Evolutionary conservation across 2,888 invertebrate species (phyloP), one percentile per base, ranked within the genome.

Genomic region (Chymomyza amoena): DNA sequence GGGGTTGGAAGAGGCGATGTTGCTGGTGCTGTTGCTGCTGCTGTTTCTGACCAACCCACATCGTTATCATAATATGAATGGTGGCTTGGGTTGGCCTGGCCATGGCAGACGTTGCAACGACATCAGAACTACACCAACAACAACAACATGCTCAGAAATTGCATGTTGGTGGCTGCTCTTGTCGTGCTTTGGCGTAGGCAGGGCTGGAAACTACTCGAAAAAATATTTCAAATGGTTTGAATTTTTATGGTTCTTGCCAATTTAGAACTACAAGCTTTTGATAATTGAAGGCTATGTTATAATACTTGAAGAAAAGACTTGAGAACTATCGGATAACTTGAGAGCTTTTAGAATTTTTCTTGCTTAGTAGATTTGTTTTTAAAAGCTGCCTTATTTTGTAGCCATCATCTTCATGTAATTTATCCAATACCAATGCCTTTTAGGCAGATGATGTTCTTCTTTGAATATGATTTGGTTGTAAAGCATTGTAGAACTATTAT

Each of bases 51-150:
- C 82, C 84, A 84, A 76, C 84, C 84, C 82, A 84, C 81, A 81
- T 84, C 80, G 84, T 84, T 84, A 84, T 84, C 80, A 83, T 81
- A 80, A 84, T 81, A 81, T 84, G 77, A 82, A 78, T 81, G 82
- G 78, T 71, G 52, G 61, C 15, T 59, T 18, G 60, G 13, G 36
- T 7, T 36, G 64, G 64, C 65, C 66, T 69, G 72, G 36, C 65
- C 66, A 56, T 50, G 54, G 39, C 51, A 39, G 18, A 28, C 64
- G 69, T 57, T 25, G n/a, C 51, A 32, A 52, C 63, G 39, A 45
- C 39, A 45, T 2, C 39, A 45, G 39, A 45, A 45, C 10, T 45
- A 45, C 39, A 45, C 1, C 39, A 45, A 0, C 13, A 45, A 7
- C 32, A 32, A 32, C 32, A 32, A 32, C 32, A 9, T 7, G 7